Percentiles rank a stretch among this genome's conserved stretches.
phyloP scores from a whole-genome alignment of 37 sponge, comb jelly and placozoan genomes.

The Hormiphora californensis region DNA sequence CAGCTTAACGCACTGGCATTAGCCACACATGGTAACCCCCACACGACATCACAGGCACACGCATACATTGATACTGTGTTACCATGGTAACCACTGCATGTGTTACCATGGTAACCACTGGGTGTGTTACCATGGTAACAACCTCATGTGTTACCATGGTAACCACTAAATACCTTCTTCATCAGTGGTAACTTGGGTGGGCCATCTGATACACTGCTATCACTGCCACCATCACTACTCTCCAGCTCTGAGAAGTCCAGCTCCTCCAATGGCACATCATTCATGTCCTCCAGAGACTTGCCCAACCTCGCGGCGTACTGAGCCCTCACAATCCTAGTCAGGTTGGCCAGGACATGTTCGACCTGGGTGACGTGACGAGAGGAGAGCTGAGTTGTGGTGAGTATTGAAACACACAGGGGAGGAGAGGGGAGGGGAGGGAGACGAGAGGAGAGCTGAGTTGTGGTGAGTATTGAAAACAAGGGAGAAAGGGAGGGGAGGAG shows the following conservation, averaged over 20 bases:
- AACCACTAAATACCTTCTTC: neutral
- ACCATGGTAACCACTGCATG: neutral
- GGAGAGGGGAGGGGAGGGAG: neutral
- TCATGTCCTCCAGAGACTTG: slow-evolving; percentile 20
- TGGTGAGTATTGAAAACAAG: no score
- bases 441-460: neutral
- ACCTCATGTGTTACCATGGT: neutral
- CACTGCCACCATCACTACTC: slow-evolving; percentile 67
- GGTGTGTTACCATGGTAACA: no score
- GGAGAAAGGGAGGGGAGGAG: slow-evolving; percentile 8
- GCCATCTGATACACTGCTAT: slow-evolving; percentile 91
- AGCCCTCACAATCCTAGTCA: slow-evolving; percentile 20
- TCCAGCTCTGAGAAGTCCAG: slow-evolving; percentile 51
- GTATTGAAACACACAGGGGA: neutral
- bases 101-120: no score
- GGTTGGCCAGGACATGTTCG: slow-evolving; percentile 33
- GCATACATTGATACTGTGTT: neutral
- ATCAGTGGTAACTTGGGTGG: slow-evolving; percentile 65
- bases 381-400: neutral
- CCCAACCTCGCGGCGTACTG: slow-evolving; percentile 35
- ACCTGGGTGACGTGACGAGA: neutral
- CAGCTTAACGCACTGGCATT: slow-evolving; percentile 6
- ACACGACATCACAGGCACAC: neutral
- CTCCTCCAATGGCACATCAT: slow-evolving; percentile 33
- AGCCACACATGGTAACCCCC: no score